Base-by-base conservation (phyloP, 92 coral and sea anemone species). In the Porites divaricata region DNA sequence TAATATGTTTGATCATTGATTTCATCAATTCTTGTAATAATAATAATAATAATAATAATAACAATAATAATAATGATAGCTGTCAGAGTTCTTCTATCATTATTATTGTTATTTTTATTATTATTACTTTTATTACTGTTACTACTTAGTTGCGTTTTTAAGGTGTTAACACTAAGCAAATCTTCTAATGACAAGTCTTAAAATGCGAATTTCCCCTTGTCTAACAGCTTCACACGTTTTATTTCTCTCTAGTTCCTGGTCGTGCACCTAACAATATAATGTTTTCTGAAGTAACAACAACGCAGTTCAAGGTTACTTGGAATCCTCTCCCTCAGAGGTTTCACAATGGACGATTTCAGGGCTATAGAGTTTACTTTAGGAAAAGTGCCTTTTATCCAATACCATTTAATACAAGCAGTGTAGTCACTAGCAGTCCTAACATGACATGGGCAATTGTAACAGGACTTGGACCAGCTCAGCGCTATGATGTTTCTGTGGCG, bases 291-390 rank as follows among this genome's bases (percentile, higher is more conserved):
- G 68, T 63, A 22, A 63, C 12, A 63, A 24, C 68, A 63, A 63
- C 68, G 9, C 24, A 17, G 22, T 9, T 63, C 35, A 63, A 22
- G 21, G 68, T 63, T 63, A 10, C 21, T 24, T 63, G 68, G 68
- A 53, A 53, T 53, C 58, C 13, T 53, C 58, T 53, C 9, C 58
- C 58, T 53, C 58, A 14, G 58, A 10, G 21, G 24, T 63, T 19
- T 63, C 11, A 19, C 10, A 63, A 63, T 63, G 68, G 68, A 2
- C 24, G 24, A 9, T 19, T 63, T 8, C 9, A 5, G 24, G 68
- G 68, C 21, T 73, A 73, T n/a, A 52, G 62, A 22, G 63, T 73
- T 17, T 73, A 53, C 63, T 73, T 73, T 26, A 57, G 53, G 26
- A 24, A 9, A 35, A 19, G 17, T 6, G 15, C 63, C 9, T 73